phyloP scores from a whole-genome alignment of 2,888 invertebrate species.

The Tholera decimalis region DNA sequence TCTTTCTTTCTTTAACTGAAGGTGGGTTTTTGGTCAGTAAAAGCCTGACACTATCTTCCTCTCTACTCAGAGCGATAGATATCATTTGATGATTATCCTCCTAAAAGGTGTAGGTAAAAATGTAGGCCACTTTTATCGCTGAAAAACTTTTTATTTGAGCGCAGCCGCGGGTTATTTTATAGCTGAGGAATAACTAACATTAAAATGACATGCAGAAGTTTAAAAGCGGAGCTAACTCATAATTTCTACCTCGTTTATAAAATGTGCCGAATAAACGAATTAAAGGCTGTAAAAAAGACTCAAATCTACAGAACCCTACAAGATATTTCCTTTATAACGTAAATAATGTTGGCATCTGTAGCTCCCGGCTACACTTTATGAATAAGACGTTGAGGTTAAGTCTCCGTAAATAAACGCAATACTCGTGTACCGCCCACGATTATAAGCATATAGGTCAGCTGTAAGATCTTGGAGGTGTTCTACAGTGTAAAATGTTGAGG shows the following conservation, averaged over 20 bases:
- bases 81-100: no score
- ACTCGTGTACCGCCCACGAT: constrained; percentile 8
- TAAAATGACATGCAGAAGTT: no score
- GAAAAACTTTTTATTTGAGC: no score
- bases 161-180: no score
- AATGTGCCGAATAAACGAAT: not conserved
- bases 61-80: no score
- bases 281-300: not conserved
- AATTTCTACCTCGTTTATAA: not conserved
- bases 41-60: no score
- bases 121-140: no score
- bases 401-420: constrained; percentile 41
- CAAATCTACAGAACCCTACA: not conserved
- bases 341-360: constrained; percentile 14
- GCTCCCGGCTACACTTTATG: constrained; percentile 38
- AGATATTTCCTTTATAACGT: constrained; percentile 18
- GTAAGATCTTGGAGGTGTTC: constrained; percentile 30
- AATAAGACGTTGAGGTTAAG: constrained; percentile 26
- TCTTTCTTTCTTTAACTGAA: no score
- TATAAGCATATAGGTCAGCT: constrained; percentile 32
- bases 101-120: no score
- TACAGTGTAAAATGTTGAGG: not conserved
- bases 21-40: no score
- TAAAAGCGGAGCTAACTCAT: not conserved
- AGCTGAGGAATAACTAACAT: no score